Base-by-base conservation (phyloP, 2,113 vertebrate genomes). In the Cyanoderma ruficeps region DNA sequence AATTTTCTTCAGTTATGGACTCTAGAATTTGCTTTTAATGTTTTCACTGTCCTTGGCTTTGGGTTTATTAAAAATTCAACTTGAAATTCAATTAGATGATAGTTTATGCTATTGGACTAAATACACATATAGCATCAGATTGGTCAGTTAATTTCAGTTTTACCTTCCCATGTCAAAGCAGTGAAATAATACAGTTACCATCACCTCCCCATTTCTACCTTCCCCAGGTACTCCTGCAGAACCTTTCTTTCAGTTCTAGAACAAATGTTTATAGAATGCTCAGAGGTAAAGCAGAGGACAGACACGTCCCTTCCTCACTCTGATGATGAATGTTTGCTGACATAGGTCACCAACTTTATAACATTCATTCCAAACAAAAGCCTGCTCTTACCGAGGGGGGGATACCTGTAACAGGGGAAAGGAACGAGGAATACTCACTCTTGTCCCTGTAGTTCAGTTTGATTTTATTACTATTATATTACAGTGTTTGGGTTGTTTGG, bases 11-110 rank as follows among this genome's bases (percentile, higher is more conserved):
- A 1, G 12, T 80, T 88, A 47, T 1, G 0, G 39, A 39, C 39
- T 72, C 37, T 7, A 61, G 70, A 83, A 55, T 90, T 85, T 74
- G 59, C 5, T 90, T 94, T 91, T 67, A 82, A 77, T 85, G 42
- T 83, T 79, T 94, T 88, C 30, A 47, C 46, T 74, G 63, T 83
- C 82, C 87, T 95, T 91, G 79, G 79, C 10, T 87, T 83, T 59
- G 63, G 19, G 46, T 50, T 90, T 63, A 71, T 89, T 70, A 95
- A 95, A 87, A 91, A 83, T 91, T 87, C 50, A 77, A 53, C 53
- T 86, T 70, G 63, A 69, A 94, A 87, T 84, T 94, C 67, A 93
- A 35, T 63, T 64, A 82, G 49, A 72, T 49, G 27, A 53, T 80
- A 47, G 22, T 74, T 87, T 41, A 46, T 69, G 24, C 50, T 79